phyloP scores from a whole-genome alignment of 2,797 vertebrate genomes.

The Pseudomugil tenellus region DNA sequence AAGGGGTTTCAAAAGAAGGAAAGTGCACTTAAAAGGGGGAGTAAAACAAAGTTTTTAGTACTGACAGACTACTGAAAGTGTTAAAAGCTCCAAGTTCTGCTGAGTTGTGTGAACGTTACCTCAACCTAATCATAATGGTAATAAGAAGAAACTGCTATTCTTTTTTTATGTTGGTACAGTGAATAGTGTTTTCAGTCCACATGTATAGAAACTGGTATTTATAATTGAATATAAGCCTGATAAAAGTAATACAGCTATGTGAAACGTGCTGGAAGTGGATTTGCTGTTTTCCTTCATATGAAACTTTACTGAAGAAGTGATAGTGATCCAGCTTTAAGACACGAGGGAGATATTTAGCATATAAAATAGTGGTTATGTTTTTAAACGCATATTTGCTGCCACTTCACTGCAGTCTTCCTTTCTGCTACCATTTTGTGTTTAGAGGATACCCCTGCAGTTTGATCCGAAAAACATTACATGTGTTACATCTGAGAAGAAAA shows the following conservation, averaged over 20 bases:
- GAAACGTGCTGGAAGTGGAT: background rate
- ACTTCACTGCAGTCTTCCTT: background rate
- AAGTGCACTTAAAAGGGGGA: background rate
- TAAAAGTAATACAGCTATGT: background rate
- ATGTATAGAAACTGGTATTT: no score
- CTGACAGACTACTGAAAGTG: background rate
- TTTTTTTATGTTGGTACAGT: background rate
- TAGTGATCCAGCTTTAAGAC: background rate
- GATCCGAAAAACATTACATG: background rate
- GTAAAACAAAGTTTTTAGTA: background rate
- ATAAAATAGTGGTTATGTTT: background rate
- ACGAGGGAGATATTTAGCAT: background rate
- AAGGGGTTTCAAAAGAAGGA: constrained; percentile 18
- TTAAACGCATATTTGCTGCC: background rate
- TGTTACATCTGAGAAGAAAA: background rate
- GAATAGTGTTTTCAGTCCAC: no score
- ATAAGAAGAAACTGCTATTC: no score
- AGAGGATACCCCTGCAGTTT: background rate
- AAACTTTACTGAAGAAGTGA: background rate
- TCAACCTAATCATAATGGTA: background rate
- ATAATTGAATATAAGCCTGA: background rate
- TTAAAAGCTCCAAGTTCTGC: background rate
- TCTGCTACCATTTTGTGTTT: background rate
- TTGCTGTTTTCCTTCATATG: no score
- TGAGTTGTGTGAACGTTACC: background rate